phyloP scores from a whole-genome alignment of 2,888 invertebrate species.

The Orthosia incerta region DNA sequence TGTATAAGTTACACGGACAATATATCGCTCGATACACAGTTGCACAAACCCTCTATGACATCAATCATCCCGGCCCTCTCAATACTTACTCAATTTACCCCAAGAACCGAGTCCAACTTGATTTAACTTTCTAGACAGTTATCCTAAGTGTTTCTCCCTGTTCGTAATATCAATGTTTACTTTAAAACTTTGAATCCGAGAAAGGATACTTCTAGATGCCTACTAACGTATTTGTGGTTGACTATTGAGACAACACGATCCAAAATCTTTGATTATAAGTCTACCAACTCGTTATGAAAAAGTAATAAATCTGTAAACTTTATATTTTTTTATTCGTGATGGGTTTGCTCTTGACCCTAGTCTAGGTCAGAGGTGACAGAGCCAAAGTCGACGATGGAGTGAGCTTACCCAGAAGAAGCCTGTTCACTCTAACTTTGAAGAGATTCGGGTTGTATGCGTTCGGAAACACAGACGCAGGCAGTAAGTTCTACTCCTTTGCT shows the following conservation, averaged over 20 bases:
- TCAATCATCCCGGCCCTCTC: slow-evolving; percentile 54
- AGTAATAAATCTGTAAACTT: neutral
- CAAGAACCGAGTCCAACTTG: slow-evolving; percentile 41
- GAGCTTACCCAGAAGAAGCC: too few species aligned
- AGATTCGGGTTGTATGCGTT: too few species aligned
- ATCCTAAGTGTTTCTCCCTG: slow-evolving; percentile 55
- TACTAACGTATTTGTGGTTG: neutral
- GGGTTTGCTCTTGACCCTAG: too few species aligned
- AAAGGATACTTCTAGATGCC: neutral
- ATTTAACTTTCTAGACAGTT: slow-evolving; percentile 64
- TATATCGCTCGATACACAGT: slow-evolving; percentile 24
- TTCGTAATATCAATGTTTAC: slow-evolving; percentile 52
- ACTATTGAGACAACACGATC: neutral
- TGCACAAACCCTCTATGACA: slow-evolving; percentile 36
- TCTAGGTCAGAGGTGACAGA: too few species aligned
- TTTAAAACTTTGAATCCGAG: slow-evolving; percentile 39
- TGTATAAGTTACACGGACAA: neutral
- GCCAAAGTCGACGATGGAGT: too few species aligned
- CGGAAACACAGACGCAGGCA: too few species aligned
- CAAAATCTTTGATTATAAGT: neutral
- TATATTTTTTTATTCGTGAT: too few species aligned
- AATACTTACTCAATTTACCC: slow-evolving; percentile 43
- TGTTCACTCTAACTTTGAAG: too few species aligned
- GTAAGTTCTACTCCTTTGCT: too few species aligned
- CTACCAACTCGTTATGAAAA: too few species aligned